phyloP scores from a whole-genome alignment of 2,888 invertebrate species.

The Hermaeophaga mercurialis region DNA sequence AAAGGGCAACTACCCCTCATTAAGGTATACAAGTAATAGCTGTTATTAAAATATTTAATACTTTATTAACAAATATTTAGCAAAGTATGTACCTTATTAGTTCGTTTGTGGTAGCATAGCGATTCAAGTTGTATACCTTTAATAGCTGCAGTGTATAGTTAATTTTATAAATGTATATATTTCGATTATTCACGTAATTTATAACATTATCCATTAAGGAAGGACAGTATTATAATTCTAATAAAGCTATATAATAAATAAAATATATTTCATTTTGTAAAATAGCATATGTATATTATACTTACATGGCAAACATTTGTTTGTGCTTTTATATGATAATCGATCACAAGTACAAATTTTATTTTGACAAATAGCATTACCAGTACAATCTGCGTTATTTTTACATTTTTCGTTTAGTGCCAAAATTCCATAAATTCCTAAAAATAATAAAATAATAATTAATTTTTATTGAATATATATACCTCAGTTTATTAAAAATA shows the following conservation, averaged over 20 bases:
- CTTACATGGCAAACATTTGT: not conserved
- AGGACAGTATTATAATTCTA: not conserved
- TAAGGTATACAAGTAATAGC: too few species aligned
- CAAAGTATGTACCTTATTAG: too few species aligned
- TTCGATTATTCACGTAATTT: not conserved
- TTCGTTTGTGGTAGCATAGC: too few species aligned
- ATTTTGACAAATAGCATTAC: not conserved
- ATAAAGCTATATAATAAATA: too few species aligned
- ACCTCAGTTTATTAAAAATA: not conserved
- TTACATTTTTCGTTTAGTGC: not conserved
- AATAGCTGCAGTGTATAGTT: too few species aligned
- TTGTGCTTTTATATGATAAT: not conserved
- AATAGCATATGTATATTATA: not conserved
- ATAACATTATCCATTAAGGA: not conserved
- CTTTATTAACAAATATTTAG: too few species aligned
- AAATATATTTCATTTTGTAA: too few species aligned
- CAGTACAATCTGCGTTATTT: not conserved
- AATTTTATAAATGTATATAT: not conserved
- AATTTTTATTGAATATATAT: not conserved
- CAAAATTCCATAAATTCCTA: not conserved
- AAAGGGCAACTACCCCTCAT: too few species aligned
- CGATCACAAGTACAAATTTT: not conserved
- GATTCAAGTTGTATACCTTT: too few species aligned
- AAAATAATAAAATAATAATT: not conserved
- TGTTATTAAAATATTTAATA: too few species aligned